phyloP scores from a whole-genome alignment of 2,888 invertebrate genomes.

The Polyploca ridens region DNA sequence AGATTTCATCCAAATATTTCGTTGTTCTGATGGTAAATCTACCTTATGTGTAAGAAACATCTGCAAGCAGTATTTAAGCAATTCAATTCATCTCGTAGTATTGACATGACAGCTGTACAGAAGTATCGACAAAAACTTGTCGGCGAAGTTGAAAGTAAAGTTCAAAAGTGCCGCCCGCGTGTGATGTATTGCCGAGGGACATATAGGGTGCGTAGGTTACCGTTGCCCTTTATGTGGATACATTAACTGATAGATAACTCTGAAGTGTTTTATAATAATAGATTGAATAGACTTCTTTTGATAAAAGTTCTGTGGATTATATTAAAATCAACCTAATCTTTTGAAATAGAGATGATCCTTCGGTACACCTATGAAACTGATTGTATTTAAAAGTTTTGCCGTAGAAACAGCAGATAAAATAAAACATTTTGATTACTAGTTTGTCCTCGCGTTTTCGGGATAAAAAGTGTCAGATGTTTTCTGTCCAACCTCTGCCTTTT shows the following conservation, averaged over 20 bases:
- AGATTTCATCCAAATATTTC: conserved; percentile 7
- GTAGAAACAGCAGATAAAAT: too few relatives aligned
- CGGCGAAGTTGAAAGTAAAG: conserved; percentile 1
- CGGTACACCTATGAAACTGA: too few relatives aligned
- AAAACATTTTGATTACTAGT: too few relatives aligned
- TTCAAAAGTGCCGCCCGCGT: conserved; percentile 16
- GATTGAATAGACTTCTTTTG: not conserved
- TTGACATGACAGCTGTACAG: conserved; percentile 6
- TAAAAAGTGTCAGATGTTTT: too few relatives aligned
- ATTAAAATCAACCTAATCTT: too few relatives aligned
- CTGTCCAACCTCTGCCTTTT: too few relatives aligned
- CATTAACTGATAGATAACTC: not conserved
- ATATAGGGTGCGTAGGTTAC: not conserved
- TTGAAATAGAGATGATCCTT: too few relatives aligned
- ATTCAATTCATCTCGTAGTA: not conserved
- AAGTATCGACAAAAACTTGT: conserved; percentile 4
- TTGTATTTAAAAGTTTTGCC: too few relatives aligned
- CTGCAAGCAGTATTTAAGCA: not conserved
- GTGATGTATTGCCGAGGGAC: not conserved
- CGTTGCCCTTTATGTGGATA: not conserved
- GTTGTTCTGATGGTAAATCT: conserved; percentile 27
- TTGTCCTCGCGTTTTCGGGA: too few relatives aligned
- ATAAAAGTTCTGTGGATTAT: too few relatives aligned
- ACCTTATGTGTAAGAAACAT: conserved; percentile 16
- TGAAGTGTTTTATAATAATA: conserved; percentile 1